These are phyloP conservation scores for Astropecten irregularis DNA, from an alignment of 53 echinoderm and acorn worm species.

Conservation along the genomic window DNA sequence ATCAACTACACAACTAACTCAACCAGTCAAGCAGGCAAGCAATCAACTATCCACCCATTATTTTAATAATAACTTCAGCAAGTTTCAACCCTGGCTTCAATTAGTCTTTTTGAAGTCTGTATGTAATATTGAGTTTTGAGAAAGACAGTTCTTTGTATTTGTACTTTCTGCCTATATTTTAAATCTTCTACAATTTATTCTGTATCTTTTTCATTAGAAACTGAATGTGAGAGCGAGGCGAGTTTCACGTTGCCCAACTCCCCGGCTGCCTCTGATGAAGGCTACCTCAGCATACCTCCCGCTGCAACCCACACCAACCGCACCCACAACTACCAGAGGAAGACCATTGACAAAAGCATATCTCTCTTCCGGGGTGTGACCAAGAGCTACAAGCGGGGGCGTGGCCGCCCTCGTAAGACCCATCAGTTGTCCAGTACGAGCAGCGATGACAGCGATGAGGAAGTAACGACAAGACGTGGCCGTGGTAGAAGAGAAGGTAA, in stretches of 20 bases:
- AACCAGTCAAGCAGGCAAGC: too few species aligned
- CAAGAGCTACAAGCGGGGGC: constrained; percentile 43
- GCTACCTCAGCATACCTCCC: constrained; percentile 3
- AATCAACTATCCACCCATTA: too few species aligned
- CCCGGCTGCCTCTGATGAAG: constrained; percentile 26
- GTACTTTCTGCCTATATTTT: too few species aligned
- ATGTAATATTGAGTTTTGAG: too few species aligned
- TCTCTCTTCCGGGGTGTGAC: constrained; percentile 50
- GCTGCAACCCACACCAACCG: constrained; percentile 12
- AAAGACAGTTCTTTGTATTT: too few species aligned
- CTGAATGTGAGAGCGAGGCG: constrained; percentile 61
- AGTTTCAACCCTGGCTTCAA: too few species aligned
- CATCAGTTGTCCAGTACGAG: constrained; percentile 22
- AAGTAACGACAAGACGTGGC: constrained; percentile 63
- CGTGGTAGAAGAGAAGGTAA: constrained; percentile 89
- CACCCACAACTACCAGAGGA: constrained; percentile 88
- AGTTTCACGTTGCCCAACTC: constrained; percentile 46
- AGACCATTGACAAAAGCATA: constrained; percentile 68
- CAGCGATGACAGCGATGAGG: constrained; percentile 64
- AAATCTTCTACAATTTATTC: too few species aligned
- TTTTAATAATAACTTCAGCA: too few species aligned
- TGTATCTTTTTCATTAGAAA: too few species aligned
- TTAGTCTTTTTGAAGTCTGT: too few species aligned
- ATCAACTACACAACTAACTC: too few species aligned
- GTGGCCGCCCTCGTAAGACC: constrained; percentile 70